Evolutionary conservation across 1,140 invertebrate genomes (phyloP), one percentile per base, ranked within the genome.

Genomic region (Monomorium pharaonis): DNA sequence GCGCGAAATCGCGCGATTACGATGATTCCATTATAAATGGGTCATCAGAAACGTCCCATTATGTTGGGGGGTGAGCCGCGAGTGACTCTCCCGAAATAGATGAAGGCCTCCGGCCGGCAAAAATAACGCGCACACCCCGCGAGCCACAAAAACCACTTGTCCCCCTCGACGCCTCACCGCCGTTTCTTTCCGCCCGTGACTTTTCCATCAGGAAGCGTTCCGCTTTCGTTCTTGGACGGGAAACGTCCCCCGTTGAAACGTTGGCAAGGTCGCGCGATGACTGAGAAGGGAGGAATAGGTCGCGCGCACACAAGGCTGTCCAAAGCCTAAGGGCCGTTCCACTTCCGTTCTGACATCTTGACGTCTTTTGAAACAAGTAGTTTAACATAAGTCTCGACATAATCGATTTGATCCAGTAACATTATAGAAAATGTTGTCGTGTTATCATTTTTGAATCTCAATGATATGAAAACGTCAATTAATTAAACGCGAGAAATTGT

Each of bases 21-120:
- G 83, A 76, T 84, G 89, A 90, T 90, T 89, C 90, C 88, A 94
- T 94, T 91, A 94, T 89, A 95, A 95, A 94, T 93, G 92, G 93
- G 93, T 95, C 94, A 93, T 95, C 94, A 93, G 91, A 91, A 93
- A 93, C 86, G 67, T 83, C 21, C 63, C 54, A 92, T 92, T 91
- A 91, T 89, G 89, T 91, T 92, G 90, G 88, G 93, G 90, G 88
- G 91, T 91, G 89, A 90, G 88, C 86, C 9, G 91, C 90, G 88
- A 88, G 88, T 89, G 81, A 88, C 67, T 87, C 67, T 90, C 94
- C 93, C 85, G 90, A 94, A 95, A 95, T 95, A 95, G 94, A 94
- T 77, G 93, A 95, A 95, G 94, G 94, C 92, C 91, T 91, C 85
- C 81, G 91, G 91, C 91, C 91, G 91, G 91, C 93, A 94, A 94